Evolutionary conservation across 2,113 vertebrate genomes (phyloP).

Genomic region (Hystrix cristata): DNA sequence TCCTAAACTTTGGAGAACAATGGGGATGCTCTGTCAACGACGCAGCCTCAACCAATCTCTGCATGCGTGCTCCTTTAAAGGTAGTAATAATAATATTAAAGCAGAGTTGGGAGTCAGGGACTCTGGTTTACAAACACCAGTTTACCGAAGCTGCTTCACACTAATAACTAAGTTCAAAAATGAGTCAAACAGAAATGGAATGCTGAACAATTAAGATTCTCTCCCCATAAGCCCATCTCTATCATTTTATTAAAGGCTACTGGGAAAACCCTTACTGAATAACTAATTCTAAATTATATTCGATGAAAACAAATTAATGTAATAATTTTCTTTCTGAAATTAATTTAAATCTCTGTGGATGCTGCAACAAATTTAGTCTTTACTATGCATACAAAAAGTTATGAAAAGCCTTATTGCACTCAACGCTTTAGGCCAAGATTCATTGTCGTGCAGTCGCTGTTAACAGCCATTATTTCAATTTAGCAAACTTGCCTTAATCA

Average conservation of each 20-base stretch:
- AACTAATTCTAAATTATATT: constrained; percentile 92
- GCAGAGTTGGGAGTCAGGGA: constrained; percentile 75
- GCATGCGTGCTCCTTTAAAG: constrained; percentile 49
- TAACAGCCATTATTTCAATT: constrained; percentile 86
- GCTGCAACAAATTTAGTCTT: constrained; percentile 90
- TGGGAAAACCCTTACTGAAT: constrained; percentile 91
- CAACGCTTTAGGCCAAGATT: constrained; percentile 89
- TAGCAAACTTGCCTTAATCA: constrained; percentile 82
- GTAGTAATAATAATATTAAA: constrained; percentile 35
- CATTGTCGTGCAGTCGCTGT: constrained; percentile 84
- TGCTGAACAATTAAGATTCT: constrained; percentile 91
- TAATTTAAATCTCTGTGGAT: constrained; percentile 92
- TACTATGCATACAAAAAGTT: constrained; percentile 87
- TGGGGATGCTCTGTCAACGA: neutral
- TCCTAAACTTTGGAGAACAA: constrained; percentile 32
- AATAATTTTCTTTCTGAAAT: constrained; percentile 93
- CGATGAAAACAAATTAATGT: constrained; percentile 92
- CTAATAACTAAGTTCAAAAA: constrained; percentile 87
- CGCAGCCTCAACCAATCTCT: neutral
- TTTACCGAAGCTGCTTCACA: constrained; percentile 84
- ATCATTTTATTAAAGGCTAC: constrained; percentile 92
- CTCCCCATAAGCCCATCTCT: constrained; percentile 90
- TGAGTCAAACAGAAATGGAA: constrained; percentile 87
- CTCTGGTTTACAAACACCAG: constrained; percentile 79
- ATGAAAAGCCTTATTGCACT: constrained; percentile 88